These are phyloP conservation scores for Adelognathus sp. DNA, from an alignment of 2,888 invertebrate genomes.

Conservation along the genomic window DNA sequence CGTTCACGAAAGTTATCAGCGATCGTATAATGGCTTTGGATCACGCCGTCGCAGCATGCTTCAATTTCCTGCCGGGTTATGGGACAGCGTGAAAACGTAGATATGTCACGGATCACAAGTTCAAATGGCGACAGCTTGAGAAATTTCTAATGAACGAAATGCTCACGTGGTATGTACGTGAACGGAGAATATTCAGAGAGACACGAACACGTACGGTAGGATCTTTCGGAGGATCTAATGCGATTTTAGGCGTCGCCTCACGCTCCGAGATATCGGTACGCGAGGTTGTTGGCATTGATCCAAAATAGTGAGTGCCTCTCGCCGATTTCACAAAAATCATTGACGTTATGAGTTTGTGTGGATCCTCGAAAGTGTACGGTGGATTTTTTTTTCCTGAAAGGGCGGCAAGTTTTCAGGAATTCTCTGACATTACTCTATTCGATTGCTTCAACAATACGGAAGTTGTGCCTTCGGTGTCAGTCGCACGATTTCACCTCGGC, in stretches of 20 bases:
- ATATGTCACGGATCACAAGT: constrained; percentile 37
- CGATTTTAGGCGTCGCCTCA: constrained; percentile 49
- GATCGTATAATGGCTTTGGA: constrained; percentile 1
- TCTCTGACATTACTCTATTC: too few relatives aligned
- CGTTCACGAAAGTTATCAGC: constrained; percentile 37
- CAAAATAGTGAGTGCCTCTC: background rate
- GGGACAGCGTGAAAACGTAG: background rate
- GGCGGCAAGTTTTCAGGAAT: too few relatives aligned
- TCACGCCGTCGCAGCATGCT: constrained; percentile 24
- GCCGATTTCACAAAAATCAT: background rate
- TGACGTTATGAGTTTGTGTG: background rate
- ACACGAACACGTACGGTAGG: constrained; percentile 28
- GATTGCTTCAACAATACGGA: too few relatives aligned
- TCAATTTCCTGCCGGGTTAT: constrained; percentile 25
- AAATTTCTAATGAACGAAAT: constrained; percentile 53
- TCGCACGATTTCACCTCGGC: too few relatives aligned
- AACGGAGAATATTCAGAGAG: background rate
- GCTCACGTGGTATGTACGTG: constrained; percentile 43
- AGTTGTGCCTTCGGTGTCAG: too few relatives aligned
- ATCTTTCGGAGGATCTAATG: constrained; percentile 49
- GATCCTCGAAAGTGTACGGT: too few relatives aligned
- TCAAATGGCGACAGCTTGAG: constrained; percentile 53
- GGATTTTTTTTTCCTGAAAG: too few relatives aligned
- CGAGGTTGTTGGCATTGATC: constrained; percentile 1
- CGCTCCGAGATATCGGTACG: background rate